Evolutionary conservation across 2,888 invertebrate genomes (phyloP), one percentile per base, ranked within the genome.

Genomic region (Neuroscelio doddi): DNA sequence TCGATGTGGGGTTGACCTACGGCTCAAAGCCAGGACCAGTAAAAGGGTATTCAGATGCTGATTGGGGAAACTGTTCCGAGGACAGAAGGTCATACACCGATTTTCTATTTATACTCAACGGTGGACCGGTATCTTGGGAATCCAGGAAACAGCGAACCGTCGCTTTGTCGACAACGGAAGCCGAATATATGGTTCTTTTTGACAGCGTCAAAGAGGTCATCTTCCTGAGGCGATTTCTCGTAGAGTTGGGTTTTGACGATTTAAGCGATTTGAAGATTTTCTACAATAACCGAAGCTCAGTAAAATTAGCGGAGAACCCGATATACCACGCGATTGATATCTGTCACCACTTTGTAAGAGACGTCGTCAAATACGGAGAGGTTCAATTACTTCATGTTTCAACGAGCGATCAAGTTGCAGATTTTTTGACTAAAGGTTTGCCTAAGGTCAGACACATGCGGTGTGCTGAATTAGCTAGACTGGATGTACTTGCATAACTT

Each of bases 61-160:
- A 49, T 12, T 32, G 41, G 46, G 51, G 29, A 30, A 12, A n/a
- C 9, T 36, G 39, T 15, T 10, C 29, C 1, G n/a, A 16, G 14
- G 50, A 50, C 30, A n/a, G 53, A n/a, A 27, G 21, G 21, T 62
- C 62, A 1, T 46, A 39, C n/a, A 57, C 57, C 0, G 64, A 59
- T 14, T 64, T 42, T 3, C 3, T 51, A 3, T 51, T 59, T 24
- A 27, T 26, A 3, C 12, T 50, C 1, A 14, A 29, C 4, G 41
- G 36, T 0, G 55, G 53, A 14, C 44, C 64, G 5, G 47, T 64
- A 1, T 32, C 45, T 9, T 59, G 64, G 64, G 50, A 51, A 16
- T 50, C 58, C 0, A 32, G 46, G 8, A 64, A 64, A 4, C 59
- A 64, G 26, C 27, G 44, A 15, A 55, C 55, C 0, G 59, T 64